Evolutionary conservation across 1,140 invertebrate species (phyloP).

Genomic region (Drosophila simulans): DNA sequence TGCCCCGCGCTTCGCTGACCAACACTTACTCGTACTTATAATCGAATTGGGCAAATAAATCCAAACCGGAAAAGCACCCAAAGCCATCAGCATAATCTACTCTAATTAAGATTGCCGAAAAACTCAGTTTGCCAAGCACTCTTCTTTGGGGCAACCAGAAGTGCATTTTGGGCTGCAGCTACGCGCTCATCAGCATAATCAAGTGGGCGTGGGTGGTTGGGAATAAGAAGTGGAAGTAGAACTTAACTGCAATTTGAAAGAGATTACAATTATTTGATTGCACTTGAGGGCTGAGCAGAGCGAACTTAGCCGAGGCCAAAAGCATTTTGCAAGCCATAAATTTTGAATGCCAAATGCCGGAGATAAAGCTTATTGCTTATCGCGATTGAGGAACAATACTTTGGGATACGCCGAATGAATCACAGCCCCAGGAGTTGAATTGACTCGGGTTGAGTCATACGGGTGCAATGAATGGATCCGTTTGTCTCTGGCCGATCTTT

Average conservation of each 20-base stretch:
- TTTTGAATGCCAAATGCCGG: slow-evolving; percentile 58
- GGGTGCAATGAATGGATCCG: slow-evolving; percentile 50
- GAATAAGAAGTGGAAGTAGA: slow-evolving; percentile 44
- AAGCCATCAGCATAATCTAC: slow-evolving; percentile 50
- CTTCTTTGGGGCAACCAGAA: slow-evolving; percentile 52
- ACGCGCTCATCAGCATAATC: slow-evolving; percentile 78
- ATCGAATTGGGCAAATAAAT: slow-evolving; percentile 52
- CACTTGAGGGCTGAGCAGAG: slow-evolving; percentile 32
- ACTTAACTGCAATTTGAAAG: slow-evolving; percentile 70
- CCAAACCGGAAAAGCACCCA: slow-evolving; percentile 47
- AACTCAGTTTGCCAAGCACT: slow-evolving; percentile 74
- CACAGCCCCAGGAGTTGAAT: slow-evolving; percentile 12
- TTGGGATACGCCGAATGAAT: slow-evolving; percentile 41
- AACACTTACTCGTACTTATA: slow-evolving; percentile 37
- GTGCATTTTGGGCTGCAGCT: slow-evolving; percentile 64
- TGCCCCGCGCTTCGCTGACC: slow-evolving; percentile 23
- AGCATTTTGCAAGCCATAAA: slow-evolving; percentile 70
- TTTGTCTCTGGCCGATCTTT: slow-evolving; percentile 28
- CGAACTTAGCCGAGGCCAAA: slow-evolving; percentile 31
- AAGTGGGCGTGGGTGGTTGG: slow-evolving; percentile 21
- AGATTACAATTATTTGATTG: slow-evolving; percentile 82
- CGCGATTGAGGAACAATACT: slow-evolving; percentile 64
- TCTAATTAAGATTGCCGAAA: slow-evolving; percentile 71
- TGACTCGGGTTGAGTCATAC: slow-evolving; percentile 21
- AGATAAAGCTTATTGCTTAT: slow-evolving; percentile 50